A percentile compares a stretch with the other conserved stretches of the same genome.
These are phyloP conservation scores for Matsumyia berberina DNA, from an alignment of 2,888 invertebrate genomes.

Conservation along the genomic window DNA sequence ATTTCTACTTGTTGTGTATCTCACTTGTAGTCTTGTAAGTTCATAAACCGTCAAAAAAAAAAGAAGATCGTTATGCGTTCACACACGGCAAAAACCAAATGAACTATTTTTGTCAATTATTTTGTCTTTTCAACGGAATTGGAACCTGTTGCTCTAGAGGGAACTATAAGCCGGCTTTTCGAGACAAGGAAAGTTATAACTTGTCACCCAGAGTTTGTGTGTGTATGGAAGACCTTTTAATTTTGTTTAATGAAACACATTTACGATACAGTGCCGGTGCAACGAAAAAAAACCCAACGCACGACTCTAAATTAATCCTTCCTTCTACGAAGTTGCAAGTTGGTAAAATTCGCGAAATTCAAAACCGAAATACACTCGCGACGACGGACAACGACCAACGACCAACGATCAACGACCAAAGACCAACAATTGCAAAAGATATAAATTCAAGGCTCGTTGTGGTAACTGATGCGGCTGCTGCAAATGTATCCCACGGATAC, in stretches of 20 bases:
- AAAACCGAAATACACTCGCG: slow-evolving; percentile 71
- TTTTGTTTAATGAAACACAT: slow-evolving; percentile 54
- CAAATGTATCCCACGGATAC: slow-evolving; percentile 71
- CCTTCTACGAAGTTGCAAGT: slow-evolving; percentile 32
- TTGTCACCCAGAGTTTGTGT: slow-evolving; percentile 54
- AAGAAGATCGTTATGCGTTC: slow-evolving; percentile 57
- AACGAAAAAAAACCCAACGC: slow-evolving; percentile 11
- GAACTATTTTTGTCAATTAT: slow-evolving; percentile 28
- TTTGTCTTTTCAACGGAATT: slow-evolving; percentile 56
- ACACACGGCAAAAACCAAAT: slow-evolving; percentile 56
- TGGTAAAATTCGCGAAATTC: slow-evolving; percentile 61
- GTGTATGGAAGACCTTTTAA: slow-evolving; percentile 36
- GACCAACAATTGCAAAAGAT: slow-evolving; percentile 60
- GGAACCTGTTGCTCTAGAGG: slow-evolving; percentile 54
- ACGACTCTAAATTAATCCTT: slow-evolving; percentile 44
- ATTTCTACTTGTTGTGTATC: slow-evolving; percentile 23
- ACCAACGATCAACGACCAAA: slow-evolving; percentile 43
- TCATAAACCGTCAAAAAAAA: slow-evolving; percentile 62
- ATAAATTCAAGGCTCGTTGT: slow-evolving; percentile 70
- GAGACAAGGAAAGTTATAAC: slow-evolving; percentile 47
- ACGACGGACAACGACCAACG: slow-evolving; percentile 44
- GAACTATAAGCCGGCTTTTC: slow-evolving; percentile 66
- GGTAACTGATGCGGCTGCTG: slow-evolving; percentile 62
- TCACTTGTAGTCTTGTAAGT: slow-evolving; percentile 65
- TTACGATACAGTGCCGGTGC: slow-evolving; percentile 37